Base-by-base conservation (phyloP, 1,140 invertebrate species). In the Manduca sexta region DNA sequence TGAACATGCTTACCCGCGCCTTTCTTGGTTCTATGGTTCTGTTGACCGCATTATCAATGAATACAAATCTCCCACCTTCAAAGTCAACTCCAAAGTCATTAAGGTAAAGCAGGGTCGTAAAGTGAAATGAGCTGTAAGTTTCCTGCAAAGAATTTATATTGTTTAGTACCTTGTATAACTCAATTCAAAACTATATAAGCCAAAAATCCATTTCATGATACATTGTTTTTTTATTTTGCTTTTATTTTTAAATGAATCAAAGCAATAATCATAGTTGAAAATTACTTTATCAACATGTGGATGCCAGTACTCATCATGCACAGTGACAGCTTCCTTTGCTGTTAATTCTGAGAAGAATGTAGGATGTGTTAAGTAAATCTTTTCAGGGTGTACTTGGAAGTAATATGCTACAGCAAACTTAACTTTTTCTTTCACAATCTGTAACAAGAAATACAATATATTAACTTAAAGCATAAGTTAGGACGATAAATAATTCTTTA, bases 281-380 rank as follows among this genome's bases (percentile, higher is more conserved):
- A 43, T 68, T 83, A 94, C 94, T 88, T 95, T 95, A 79, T 97
- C 94, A 40, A 96, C 88, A 87, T 95, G 94, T 29, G 91, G 87
- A 86, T 95, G 93, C 94, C 94, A 96, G 76, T 96, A 96, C 79
- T 95, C 92, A 87, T 96, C 94, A 74, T 95, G 93, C 31, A 90
- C 65, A 1, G 92, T 94, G 62, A 90, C 89, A 7, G 94, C 88
- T 17, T 90, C 84, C 43, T 83, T 87, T 51, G 90, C 84, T 31
- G 91, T 94, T 48, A 96, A 90, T 68, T 90, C 86, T 7, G 94
- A 95, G 67, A 96, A 95, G 74, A 96, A 97, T 37, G 93, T 95
- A 29, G 94, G 94, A 72, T 93, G 90, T 10, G 95, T 95, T 42
- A 96, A 82, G 84, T 91, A 92, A 44, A 96, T 86, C 69, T 89